Base-by-base conservation (phyloP, 2,888 invertebrate species). In the Apamea epomidion region DNA sequence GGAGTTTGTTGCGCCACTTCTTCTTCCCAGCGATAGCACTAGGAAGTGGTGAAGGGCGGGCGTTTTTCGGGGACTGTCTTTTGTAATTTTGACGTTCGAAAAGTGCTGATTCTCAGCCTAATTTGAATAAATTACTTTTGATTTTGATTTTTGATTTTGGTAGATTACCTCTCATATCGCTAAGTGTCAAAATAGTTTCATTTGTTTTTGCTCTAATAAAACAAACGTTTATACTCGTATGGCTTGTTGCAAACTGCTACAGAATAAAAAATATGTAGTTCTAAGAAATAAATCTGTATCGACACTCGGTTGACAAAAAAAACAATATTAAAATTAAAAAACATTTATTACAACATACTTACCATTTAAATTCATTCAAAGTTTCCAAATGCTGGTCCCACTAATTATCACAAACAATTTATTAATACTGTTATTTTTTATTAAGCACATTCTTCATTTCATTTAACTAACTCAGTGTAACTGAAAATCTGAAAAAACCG, bases 281-380 rank as follows among this genome's bases (percentile, higher is more conserved):
- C 37, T 25, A 25, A n/a, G 21, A 51, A 82, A 82, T 60, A 51
- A 60, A 60, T 60, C 3, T 42, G 16, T 51, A 32, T 25, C n/a
- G 18, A 62, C 6, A 62, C 37, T 29, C 6, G 37, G 60, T 58
- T 45, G 18, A 74, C 4, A 16, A 21, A 80, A 71, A 51, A 70
- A 60, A 76, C 29, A 37, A 72, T 48, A 18, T 29, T 4, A 21
- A 16, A 74, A 14, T 51, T 65, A 18, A 1, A 37, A 70, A 67
- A 18, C 54, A 67, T 84, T 82, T 87, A 87, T 78, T 87, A 72
- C 37, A 81, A 82, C 76, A 76, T 73, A 85, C 84, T 78, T 82
- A 78, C 74, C 74, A 85, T 81, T 87, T 76, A 62, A 83, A 85
- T 74, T 79, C 85, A 87, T 85, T 74, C 10, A 78, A 69, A 48